A percentile compares a stretch with the other conserved stretches of the same genome.
Evolutionary conservation across 2,113 vertebrate genomes (phyloP).

Genomic region (Perccottus glenii): DNA sequence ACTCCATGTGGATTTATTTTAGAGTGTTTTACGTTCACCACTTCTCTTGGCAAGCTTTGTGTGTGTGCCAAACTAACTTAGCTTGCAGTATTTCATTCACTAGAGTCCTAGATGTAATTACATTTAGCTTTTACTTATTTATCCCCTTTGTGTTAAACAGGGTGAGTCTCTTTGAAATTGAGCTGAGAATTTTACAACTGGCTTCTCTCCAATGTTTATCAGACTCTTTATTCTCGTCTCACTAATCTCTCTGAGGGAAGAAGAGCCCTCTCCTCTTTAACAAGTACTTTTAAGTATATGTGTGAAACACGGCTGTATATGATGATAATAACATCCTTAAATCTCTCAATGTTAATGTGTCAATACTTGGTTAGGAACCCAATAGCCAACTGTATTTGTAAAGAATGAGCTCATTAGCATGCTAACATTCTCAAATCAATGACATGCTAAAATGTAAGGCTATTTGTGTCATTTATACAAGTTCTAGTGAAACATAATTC

Average conservation of each 20-base stretch:
- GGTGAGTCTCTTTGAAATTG: conserved; percentile 26
- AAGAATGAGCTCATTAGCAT: neutral
- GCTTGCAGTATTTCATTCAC: conserved; percentile 30
- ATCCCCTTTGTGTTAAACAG: conserved; percentile 30
- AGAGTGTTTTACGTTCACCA: neutral
- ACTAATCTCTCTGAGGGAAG: conserved; percentile 32
- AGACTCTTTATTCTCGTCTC: conserved; percentile 18
- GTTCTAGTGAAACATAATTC: no score
- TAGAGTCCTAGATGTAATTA: conserved; percentile 39
- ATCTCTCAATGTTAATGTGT: neutral
- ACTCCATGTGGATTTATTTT: neutral
- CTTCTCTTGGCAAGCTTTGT: neutral
- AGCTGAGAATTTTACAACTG: conserved; percentile 17
- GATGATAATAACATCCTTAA: neutral
- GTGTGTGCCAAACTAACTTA: neutral
- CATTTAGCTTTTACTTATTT: conserved; percentile 28
- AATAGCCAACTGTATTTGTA: neutral
- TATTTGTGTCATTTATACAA: no score
- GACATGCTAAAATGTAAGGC: neutral
- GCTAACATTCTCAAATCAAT: neutral
- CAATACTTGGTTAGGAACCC: neutral
- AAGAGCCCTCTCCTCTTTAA: conserved; percentile 14
- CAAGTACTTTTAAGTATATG: conserved; percentile 8
- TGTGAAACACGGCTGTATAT: neutral
- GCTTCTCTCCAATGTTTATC: conserved; percentile 32